phyloP scores from a whole-genome alignment of 2,113 vertebrate species.

The Calonectris borealis region DNA sequence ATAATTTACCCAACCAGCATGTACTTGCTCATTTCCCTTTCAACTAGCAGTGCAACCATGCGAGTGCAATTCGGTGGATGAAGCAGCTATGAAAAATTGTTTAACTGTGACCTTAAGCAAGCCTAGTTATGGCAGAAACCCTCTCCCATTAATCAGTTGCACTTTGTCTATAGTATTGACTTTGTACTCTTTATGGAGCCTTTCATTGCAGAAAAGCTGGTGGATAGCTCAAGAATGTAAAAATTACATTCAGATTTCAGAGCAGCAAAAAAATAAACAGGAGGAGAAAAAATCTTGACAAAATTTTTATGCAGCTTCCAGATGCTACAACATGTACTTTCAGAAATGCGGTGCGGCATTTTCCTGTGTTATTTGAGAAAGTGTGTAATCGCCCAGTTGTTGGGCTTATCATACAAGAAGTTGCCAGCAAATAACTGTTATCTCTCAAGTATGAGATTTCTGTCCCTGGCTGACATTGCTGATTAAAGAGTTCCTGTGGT shows the following conservation, averaged over 20 bases:
- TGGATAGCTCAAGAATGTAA: neutral
- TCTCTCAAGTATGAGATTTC: slow-evolving; percentile 43
- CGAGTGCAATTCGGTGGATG: neutral
- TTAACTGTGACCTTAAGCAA: slow-evolving; percentile 32
- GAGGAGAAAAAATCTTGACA: neutral
- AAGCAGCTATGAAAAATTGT: slow-evolving; percentile 5
- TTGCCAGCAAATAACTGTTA: slow-evolving; percentile 51
- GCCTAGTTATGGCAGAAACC: neutral
- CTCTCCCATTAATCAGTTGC: slow-evolving; percentile 6
- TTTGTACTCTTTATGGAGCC: neutral
- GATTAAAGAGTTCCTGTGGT: slow-evolving; percentile 47
- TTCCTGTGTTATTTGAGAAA: slow-evolving; percentile 36
- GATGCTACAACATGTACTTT: neutral
- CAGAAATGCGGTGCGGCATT: neutral
- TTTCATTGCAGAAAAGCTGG: neutral
- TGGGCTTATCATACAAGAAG: slow-evolving; percentile 40
- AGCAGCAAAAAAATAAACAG: neutral
- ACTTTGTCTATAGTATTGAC: neutral
- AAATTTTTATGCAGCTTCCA: slow-evolving; percentile 11
- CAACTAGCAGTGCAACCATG: neutral
- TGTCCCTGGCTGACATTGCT: slow-evolving; percentile 39
- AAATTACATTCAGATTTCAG: neutral
- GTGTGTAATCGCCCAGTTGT: slow-evolving; percentile 28
- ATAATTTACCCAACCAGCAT: slow-evolving; percentile 5
- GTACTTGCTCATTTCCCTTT: slow-evolving; percentile 15